Conservation (phyloP, 2,797 vertebrate genomes). For the Hafferia zeledoni region DNA sequence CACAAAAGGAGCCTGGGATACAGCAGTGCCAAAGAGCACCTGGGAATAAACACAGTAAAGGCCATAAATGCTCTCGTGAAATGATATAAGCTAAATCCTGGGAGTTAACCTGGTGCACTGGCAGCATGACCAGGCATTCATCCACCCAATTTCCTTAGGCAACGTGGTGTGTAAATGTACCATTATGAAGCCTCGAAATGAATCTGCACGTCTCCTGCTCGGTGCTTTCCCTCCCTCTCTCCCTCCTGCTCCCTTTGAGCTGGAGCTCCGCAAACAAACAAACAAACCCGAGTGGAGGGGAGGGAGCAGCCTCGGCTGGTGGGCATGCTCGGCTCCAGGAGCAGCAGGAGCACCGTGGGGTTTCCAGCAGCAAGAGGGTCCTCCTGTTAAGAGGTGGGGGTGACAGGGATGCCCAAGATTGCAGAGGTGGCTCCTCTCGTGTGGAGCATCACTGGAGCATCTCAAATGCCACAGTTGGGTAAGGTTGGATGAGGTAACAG, state of each 20-base stretch:
- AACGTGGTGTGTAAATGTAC: constrained; percentile 72
- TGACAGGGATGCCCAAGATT: neutral
- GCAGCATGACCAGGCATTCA: constrained; percentile 82
- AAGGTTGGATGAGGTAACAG: neutral
- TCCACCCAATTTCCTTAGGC: constrained; percentile 77
- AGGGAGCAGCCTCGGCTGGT: neutral
- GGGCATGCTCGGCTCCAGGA: rapidly evolving
- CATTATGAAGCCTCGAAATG: constrained; percentile 79
- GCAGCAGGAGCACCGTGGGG: neutral
- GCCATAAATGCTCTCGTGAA: constrained; percentile 71
- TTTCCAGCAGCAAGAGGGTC: neutral
- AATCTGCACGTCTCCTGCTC: constrained; percentile 74
- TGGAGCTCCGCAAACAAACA: constrained; percentile 44
- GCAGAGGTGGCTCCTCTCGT: neutral
- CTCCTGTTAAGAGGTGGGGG: neutral
- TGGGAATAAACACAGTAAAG: constrained; percentile 71
- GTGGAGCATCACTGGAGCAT: neutral
- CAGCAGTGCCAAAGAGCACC: constrained; percentile 67
- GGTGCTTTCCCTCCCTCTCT: neutral
- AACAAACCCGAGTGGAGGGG: neutral
- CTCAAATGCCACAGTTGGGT: rapidly evolving
- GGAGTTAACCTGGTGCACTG: constrained; percentile 75
- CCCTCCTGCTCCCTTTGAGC: neutral
- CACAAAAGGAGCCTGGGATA: constrained; percentile 16
- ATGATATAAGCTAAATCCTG: constrained; percentile 77